phyloP scores from a whole-genome alignment of 2,113 vertebrate species.

The Mirza zaza region DNA sequence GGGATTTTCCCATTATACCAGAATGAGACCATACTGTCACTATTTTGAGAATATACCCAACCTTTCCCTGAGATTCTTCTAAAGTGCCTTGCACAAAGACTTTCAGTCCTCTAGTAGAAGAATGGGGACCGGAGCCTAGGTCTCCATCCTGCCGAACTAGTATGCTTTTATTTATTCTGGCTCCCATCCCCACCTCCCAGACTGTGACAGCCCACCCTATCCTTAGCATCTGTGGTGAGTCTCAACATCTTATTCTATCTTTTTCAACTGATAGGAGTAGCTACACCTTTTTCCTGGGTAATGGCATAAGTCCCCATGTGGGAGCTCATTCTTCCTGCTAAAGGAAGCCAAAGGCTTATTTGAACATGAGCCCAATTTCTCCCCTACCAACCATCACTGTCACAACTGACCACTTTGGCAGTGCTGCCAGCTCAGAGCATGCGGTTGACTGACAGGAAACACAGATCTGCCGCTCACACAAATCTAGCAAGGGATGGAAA shows the following conservation, averaged over 20 bases:
- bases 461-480: conserved; percentile 40
- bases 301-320: background rate
- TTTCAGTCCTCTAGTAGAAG: background rate
- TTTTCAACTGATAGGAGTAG: background rate
- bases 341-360: background rate
- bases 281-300: background rate
- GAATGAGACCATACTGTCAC: background rate
- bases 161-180: background rate
- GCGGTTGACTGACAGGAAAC: conserved; percentile 67
- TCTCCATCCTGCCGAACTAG: background rate
- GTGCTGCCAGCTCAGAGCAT: background rate
- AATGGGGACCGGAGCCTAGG: fast-evolving
- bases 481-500: conserved; percentile 29
- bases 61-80: background rate
- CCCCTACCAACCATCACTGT: conserved; percentile 40
- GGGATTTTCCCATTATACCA: background rate
- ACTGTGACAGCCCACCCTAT: background rate
- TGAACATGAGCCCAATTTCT: conserved; percentile 37
- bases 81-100: background rate
- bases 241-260: background rate
- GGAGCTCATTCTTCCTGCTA: background rate
- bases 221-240: background rate
- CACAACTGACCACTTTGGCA: conserved; percentile 34
- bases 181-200: background rate
- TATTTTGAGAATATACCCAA: background rate